Percentiles rank a stretch among this genome's conserved stretches.
Conservation (phyloP, 2,113 vertebrate genomes). For the Seriola dumerili region DNA sequence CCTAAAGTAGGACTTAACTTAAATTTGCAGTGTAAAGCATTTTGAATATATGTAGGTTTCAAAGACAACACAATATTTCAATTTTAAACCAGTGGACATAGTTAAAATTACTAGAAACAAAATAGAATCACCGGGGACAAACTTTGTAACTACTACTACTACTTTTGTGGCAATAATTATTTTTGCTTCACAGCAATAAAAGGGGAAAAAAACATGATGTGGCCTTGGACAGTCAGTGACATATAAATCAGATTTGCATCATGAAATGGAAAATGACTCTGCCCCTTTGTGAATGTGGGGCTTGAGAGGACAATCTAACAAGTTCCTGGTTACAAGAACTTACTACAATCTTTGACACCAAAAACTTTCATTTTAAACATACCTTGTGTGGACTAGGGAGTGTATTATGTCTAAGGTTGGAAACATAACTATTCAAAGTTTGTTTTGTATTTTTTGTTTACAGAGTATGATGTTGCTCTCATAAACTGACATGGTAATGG, state of each 20-base stretch:
- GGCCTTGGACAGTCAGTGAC: neutral
- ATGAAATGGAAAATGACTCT: neutral
- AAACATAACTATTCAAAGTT: neutral
- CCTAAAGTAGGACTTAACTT: too few relatives aligned
- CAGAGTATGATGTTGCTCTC: neutral
- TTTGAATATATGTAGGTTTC: too few relatives aligned
- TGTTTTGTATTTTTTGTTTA: conserved; percentile 26
- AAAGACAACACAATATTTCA: too few relatives aligned
- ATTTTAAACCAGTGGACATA: too few relatives aligned
- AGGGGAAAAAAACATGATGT: neutral
- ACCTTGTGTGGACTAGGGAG: neutral
- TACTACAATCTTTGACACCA: neutral
- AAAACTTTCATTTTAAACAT: neutral
- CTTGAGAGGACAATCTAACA: neutral
- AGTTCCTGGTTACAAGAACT: neutral
- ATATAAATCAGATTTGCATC: neutral
- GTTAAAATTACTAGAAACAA: neutral
- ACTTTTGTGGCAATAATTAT: neutral
- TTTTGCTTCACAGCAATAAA: neutral
- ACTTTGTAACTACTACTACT: neutral
- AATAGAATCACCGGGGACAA: neutral
- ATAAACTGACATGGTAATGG: neutral
- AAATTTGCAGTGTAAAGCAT: too few relatives aligned
- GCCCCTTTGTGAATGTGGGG: neutral
- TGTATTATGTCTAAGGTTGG: neutral